Conservation (phyloP, 2,888 invertebrate species). For the Aleiodes leptofemur region DNA sequence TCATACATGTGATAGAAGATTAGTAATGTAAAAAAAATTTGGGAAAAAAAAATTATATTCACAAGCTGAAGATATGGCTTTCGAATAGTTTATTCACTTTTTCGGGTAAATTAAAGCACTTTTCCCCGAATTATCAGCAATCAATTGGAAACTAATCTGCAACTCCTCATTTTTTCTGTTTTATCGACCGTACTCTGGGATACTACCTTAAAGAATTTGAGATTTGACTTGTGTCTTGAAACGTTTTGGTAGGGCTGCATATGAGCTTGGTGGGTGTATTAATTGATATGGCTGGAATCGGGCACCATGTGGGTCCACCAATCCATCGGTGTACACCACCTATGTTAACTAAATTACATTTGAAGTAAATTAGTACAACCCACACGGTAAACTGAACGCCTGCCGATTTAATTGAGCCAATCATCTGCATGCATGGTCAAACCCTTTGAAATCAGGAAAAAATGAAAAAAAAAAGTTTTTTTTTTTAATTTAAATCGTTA, state of each 20-base stretch:
- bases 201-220: no score
- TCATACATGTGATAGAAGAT: no score
- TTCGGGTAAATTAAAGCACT: no score
- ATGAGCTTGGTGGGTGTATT: conserved; percentile 36
- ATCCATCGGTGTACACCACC: conserved; percentile 57
- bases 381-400: conserved; percentile 71
- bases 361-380: conserved; percentile 71
- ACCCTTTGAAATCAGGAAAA: conserved; percentile 24
- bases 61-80: no score
- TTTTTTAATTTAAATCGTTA: neutral
- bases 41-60: no score
- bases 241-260: neutral
- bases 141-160: no score
- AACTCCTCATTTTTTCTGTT: no score
- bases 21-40: no score
- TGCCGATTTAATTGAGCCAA: conserved; percentile 70
- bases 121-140: no score
- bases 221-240: no score
- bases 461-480: neutral
- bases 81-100: no score
- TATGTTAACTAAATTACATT: conserved; percentile 73
- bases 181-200: no score
- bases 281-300: conserved; percentile 35
- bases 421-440: conserved; percentile 61
- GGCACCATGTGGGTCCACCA: conserved; percentile 52